Conservation (phyloP, 2,888 invertebrate species). For the Meghimatium bilineatum region DNA sequence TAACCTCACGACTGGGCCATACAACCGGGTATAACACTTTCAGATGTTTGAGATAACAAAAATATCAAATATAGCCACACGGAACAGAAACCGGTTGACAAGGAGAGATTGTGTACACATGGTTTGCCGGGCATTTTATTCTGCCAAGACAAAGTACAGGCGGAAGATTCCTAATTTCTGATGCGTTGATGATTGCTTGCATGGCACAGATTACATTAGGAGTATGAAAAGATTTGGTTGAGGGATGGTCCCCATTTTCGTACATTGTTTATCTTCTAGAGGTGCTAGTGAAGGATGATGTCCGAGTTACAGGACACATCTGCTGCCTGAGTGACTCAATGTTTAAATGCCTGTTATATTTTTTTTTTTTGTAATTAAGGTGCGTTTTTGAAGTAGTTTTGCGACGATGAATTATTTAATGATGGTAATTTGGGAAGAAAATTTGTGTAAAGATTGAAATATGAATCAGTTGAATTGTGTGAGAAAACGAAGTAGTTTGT, state of each 20-base stretch:
- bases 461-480: no score
- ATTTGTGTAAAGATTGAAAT: no score
- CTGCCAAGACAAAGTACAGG: neutral
- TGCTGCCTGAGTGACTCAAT: neutral
- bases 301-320: neutral
- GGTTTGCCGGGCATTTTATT: neutral
- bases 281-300: neutral
- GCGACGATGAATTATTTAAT: no score
- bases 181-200: neutral
- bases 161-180: neutral
- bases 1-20: no score
- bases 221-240: neutral
- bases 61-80: no score
- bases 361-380: no score
- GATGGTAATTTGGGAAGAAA: no score
- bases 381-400: no score
- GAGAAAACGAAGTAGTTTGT: no score
- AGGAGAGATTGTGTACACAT: neutral
- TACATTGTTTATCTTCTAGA: slow-evolving; percentile 13
- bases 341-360: neutral
- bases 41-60: no score
- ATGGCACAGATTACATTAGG: neutral
- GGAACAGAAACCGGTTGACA: neutral
- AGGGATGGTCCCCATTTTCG: neutral
- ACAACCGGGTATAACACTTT: no score